Evolutionary conservation across 2,888 invertebrate genomes (phyloP).

Genomic region (Sycophila texana): DNA sequence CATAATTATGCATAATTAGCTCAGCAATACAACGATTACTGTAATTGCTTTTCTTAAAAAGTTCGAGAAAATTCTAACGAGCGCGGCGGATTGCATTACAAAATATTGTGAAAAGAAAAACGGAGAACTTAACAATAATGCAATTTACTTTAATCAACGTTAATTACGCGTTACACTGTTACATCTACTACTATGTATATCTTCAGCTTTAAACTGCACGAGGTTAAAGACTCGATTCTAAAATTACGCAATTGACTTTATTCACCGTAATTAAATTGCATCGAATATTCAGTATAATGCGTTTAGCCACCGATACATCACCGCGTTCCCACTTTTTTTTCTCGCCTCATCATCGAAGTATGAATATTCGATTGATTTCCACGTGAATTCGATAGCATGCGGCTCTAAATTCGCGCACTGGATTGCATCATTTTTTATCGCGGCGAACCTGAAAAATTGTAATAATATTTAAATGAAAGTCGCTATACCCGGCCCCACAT

Average conservation of each 20-base stretch:
- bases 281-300: constrained; percentile 11
- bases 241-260: constrained; percentile 43
- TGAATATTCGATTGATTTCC: too few species aligned
- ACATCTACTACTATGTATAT: constrained; percentile 34
- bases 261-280: constrained; percentile 40
- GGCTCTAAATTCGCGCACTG: not conserved
- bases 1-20: too few species aligned
- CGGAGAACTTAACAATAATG: constrained; percentile 28
- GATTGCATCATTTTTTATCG: too few species aligned
- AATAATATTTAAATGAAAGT: too few species aligned
- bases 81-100: too few species aligned
- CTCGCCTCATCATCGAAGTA: not conserved
- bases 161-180: constrained; percentile 31
- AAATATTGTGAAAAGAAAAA: not conserved
- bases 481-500: too few species aligned
- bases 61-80: too few species aligned
- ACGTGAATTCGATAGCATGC: too few species aligned
- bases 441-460: too few species aligned
- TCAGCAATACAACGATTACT: too few species aligned
- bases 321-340: not conserved
- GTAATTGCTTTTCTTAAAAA: constrained; percentile 6
- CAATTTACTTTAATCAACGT: constrained; percentile 43
- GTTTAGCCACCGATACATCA: not conserved
- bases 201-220: constrained; percentile 1
- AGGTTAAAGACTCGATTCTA: constrained; percentile 44